Percentiles rank a stretch among this genome's conserved stretches.
Conservation (phyloP, 2,888 invertebrate species). For the Dasysyrphus tricinctus region DNA sequence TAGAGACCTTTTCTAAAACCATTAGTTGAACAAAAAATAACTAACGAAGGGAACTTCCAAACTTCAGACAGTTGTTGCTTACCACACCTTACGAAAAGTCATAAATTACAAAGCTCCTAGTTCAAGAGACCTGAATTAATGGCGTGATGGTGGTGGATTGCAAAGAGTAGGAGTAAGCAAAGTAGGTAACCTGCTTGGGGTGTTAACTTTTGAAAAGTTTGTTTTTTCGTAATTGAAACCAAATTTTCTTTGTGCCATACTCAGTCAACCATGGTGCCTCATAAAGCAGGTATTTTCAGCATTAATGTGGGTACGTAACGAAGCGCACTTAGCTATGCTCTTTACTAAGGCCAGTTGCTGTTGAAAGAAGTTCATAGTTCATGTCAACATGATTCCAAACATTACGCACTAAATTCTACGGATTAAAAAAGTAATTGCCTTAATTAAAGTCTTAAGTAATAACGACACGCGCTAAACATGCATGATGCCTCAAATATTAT, state of each 20-base stretch:
- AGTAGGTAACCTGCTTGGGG: neutral
- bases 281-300: constrained; percentile 21
- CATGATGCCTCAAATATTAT: neutral
- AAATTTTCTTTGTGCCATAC: constrained; percentile 4
- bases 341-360: neutral
- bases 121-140: constrained; percentile 57
- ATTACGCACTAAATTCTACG: constrained; percentile 1
- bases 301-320: neutral
- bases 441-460: constrained; percentile 24
- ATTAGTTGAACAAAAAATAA: constrained; percentile 30
- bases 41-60: constrained; percentile 10
- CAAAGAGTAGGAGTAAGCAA: neutral
- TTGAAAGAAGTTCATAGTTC: constrained; percentile 9
- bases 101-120: constrained; percentile 63
- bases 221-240: constrained; percentile 49
- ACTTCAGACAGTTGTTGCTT: constrained; percentile 51
- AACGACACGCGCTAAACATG: constrained; percentile 2
- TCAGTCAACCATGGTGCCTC: neutral
- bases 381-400: constrained; percentile 23
- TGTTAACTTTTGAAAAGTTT: constrained; percentile 54
- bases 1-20: constrained; percentile 6
- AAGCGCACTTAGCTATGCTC: neutral
- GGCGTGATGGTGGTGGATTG: constrained; percentile 33
- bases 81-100: constrained; percentile 61
- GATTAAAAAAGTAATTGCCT: constrained; percentile 27